Conservation (phyloP, 2,888 invertebrate species). For the Girardia tigrina region DNA sequence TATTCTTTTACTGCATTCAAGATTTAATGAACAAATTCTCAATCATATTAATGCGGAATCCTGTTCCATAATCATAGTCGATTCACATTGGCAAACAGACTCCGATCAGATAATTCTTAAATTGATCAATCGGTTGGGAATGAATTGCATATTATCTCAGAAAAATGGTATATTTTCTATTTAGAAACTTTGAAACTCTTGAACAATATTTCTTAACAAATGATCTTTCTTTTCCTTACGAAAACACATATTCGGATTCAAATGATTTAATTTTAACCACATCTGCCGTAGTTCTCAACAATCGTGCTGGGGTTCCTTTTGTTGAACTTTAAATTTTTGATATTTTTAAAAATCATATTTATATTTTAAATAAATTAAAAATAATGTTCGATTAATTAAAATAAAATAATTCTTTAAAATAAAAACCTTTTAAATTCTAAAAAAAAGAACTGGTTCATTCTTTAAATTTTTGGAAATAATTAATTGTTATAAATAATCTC, state of each 20-base stretch:
- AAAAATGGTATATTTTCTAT: background rate
- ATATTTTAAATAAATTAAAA: no score
- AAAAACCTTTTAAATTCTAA: no score
- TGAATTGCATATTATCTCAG: background rate
- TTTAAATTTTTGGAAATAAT: no score
- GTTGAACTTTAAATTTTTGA: no score
- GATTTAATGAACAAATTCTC: background rate
- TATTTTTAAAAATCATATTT: no score
- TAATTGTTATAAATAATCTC: no score
- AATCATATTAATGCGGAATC: background rate
- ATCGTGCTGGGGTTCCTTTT: no score
- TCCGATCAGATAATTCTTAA: background rate
- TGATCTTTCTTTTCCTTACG: background rate
- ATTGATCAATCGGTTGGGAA: background rate
- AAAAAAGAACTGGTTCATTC: no score
- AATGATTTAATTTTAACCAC: background rate
- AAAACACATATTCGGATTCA: background rate
- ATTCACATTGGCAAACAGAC: slow-evolving; percentile 15
- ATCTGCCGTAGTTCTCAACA: background rate
- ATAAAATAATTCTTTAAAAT: no score
- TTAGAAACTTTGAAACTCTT: background rate
- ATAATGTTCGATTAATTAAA: no score
- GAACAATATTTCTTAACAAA: slow-evolving; percentile 4
- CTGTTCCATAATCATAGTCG: background rate
- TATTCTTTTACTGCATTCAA: background rate